Conservation (phyloP, 2,113 vertebrate species). For the Recurvirostra avosetta region DNA sequence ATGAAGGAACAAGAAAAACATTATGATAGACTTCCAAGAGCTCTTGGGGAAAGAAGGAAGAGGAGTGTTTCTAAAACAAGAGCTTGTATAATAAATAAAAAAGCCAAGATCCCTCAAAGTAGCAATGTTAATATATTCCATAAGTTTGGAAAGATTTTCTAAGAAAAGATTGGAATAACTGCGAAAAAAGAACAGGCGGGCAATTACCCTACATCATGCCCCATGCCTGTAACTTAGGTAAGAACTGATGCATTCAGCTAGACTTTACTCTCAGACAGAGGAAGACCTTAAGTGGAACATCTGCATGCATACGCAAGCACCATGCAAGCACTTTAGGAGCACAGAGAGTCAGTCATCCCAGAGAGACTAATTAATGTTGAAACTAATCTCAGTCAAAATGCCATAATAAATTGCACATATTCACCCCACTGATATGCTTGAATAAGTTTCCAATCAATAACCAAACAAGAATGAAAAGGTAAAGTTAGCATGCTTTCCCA, state of each 20-base stretch:
- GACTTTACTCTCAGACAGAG: background rate
- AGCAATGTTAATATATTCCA: background rate
- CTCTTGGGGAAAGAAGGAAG: background rate
- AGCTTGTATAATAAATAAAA: background rate
- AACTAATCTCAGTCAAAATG: background rate
- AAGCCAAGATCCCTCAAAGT: background rate
- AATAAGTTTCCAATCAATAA: conserved; percentile 2
- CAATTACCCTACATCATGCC: background rate
- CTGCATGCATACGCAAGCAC: background rate
- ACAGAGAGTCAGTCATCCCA: background rate
- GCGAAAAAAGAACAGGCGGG: background rate
- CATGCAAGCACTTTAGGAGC: background rate
- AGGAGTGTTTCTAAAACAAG: background rate
- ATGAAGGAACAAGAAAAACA: background rate
- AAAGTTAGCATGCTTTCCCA: background rate
- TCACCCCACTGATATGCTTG: background rate
- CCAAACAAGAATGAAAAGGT: background rate
- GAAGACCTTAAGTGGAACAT: conserved; percentile 11
- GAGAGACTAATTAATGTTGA: background rate
- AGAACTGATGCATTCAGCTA: background rate
- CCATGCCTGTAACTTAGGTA: background rate
- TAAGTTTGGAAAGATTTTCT: background rate
- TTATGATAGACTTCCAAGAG: background rate
- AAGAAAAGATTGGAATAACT: background rate
- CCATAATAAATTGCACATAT: conserved; percentile 11